These are phyloP conservation scores for Lophochroa leadbeateri DNA, from an alignment of 2,113 vertebrate species.

Conservation along the genomic window DNA sequence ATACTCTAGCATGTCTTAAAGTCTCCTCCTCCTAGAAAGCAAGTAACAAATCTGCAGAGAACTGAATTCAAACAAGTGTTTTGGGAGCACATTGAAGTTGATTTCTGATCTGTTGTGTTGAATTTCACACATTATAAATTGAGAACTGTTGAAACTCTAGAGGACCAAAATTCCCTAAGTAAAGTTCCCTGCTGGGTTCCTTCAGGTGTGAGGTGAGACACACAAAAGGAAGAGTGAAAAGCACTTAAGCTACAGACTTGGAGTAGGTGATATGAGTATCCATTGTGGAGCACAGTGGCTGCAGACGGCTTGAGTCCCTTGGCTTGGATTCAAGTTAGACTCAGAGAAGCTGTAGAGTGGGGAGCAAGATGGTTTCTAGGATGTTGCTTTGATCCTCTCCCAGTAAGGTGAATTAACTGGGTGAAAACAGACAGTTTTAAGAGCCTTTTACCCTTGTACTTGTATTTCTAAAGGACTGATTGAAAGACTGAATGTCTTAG, in stretches of 20 bases:
- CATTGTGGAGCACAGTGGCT: background rate
- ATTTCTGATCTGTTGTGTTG: background rate
- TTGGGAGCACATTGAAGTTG: too few species aligned
- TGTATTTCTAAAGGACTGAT: background rate
- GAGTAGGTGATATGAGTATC: too few species aligned
- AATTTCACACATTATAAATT: background rate
- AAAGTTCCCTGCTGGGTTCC: background rate
- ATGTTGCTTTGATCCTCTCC: background rate
- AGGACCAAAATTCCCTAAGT: background rate
- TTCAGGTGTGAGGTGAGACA: background rate
- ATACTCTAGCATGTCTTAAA: background rate
- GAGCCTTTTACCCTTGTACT: background rate
- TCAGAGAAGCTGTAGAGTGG: background rate
- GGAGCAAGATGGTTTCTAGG: background rate
- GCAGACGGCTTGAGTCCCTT: fast-evolving
- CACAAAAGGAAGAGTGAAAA: background rate
- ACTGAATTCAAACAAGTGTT: background rate
- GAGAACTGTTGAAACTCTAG: background rate
- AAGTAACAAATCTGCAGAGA: background rate
- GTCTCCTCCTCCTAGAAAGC: background rate
- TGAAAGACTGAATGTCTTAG: background rate
- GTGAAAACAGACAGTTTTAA: background rate
- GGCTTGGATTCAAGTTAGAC: background rate
- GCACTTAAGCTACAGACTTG: too few species aligned
- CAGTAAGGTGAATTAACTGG: too few species aligned